These are phyloP conservation scores for Chlamydotis undulata DNA, from an alignment of 2,113 vertebrate genomes.

Conservation along the genomic window DNA sequence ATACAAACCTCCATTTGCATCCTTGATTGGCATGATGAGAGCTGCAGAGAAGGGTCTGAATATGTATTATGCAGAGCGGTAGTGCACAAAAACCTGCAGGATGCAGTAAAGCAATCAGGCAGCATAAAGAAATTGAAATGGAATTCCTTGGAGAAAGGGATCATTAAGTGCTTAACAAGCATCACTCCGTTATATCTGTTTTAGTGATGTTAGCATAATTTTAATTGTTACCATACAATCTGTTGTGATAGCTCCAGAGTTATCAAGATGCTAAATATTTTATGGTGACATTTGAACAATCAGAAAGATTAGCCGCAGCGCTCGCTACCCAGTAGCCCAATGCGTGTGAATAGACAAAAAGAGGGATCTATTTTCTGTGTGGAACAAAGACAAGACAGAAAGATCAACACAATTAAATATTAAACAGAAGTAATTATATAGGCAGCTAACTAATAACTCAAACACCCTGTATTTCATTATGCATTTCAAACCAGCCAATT, in stretches of 20 bases:
- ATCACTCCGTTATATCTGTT: slow-evolving; percentile 66
- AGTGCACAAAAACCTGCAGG: slow-evolving; percentile 64
- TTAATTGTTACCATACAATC: slow-evolving; percentile 67
- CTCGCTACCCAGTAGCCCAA: slow-evolving; percentile 4
- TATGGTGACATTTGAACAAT: slow-evolving; percentile 63
- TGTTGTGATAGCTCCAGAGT: slow-evolving; percentile 71
- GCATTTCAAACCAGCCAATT: slow-evolving; percentile 34
- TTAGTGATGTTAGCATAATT: slow-evolving; percentile 66
- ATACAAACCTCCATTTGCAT: slow-evolving; percentile 68
- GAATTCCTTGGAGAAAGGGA: slow-evolving; percentile 70
- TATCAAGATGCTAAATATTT: slow-evolving; percentile 71
- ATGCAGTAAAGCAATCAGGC: slow-evolving; percentile 64
- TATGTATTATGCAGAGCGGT: slow-evolving; percentile 52
- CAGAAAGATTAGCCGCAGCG: slow-evolving; percentile 33
- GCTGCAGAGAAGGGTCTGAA: slow-evolving; percentile 47
- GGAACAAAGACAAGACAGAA: slow-evolving; percentile 63
- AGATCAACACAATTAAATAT: slow-evolving; percentile 68
- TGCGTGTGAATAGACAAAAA: slow-evolving; percentile 22
- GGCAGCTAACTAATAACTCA: slow-evolving; percentile 57
- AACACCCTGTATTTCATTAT: slow-evolving; percentile 17
- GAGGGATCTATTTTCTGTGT: slow-evolving; percentile 8
- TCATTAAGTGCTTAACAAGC: slow-evolving; percentile 78
- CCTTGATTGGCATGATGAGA: slow-evolving; percentile 70
- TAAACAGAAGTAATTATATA: slow-evolving; percentile 62
- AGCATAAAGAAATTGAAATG: slow-evolving; percentile 69